Evolutionary conservation across 2,888 invertebrate species (phyloP), one percentile per base, ranked within the genome.

Genomic region (Panopea generosa): DNA sequence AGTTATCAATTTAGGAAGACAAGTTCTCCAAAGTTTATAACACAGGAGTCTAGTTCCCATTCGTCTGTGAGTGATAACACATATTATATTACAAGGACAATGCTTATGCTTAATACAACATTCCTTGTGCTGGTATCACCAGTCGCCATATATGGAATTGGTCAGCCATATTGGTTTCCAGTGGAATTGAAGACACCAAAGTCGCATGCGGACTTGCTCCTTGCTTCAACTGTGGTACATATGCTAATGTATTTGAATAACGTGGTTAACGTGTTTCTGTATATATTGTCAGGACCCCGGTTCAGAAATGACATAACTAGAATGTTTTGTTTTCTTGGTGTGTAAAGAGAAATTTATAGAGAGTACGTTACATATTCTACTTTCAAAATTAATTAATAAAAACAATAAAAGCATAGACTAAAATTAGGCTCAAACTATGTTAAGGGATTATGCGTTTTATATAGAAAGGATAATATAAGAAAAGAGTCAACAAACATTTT

Each of bases 101-200:
- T 45, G 16, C 3, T 60, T 2, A 16, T 47, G 1, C 47, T 66
- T 2, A 66, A 47, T 47, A 18, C 29, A 22, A 22, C 55, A 1
- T 66, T 66, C 53, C 2, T 66, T 16, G 22, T 56, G 24, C 45
- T 26, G 11, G 56, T 66, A 47, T 55, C 47, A 0, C 65, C 65
- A 20, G 55, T 45, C 6, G 43, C 43, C 2, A 55, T 55, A 16
- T 56, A 56, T 49, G 65, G 53, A 14, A 66, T 66, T 20, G 65
- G 65, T 18, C 65, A 66, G 16, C 56, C 47, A 3, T 66, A 66
- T 22, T 66, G 56, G 65, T 66, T 47, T 22, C 45, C 56, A 33
- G 0, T 0, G 7, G 56, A 45, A 7, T 22, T 26, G 16, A 53
- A 20, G 33, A 56, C 60, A 18, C n/a, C n/a, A 2, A 11, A 26